Evolutionary conservation across 2,888 invertebrate genomes (phyloP).

Genomic region (Acronicta aceris): DNA sequence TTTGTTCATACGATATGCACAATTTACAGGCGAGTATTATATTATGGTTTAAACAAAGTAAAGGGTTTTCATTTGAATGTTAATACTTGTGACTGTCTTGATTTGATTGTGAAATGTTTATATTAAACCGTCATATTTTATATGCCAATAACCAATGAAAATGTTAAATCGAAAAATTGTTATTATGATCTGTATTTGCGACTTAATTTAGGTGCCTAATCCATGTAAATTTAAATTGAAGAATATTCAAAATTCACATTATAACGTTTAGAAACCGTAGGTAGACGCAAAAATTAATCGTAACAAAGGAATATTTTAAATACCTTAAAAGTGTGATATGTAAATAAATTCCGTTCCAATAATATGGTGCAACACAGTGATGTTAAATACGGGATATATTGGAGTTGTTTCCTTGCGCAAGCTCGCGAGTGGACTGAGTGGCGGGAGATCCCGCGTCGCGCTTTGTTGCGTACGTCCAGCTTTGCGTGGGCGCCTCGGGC

Average conservation of each 20-base stretch:
- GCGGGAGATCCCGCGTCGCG: conserved; percentile 65
- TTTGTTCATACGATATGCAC: too few species aligned
- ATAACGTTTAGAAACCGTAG: not conserved
- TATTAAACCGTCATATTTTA: too few species aligned
- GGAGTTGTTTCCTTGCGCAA: conserved; percentile 76
- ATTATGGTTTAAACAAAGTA: too few species aligned
- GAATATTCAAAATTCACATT: conserved; percentile 1
- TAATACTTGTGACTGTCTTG: too few species aligned
- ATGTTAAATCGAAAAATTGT: not conserved
- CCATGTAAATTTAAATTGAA: not conserved
- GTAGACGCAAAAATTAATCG: conserved; percentile 7
- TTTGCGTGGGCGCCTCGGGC: conserved; percentile 77
- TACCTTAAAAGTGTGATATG: conserved; percentile 62
- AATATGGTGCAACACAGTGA: conserved; percentile 44
- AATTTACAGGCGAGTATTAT: too few species aligned
- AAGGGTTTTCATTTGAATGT: too few species aligned
- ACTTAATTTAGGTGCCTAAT: not conserved
- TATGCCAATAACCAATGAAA: too few species aligned
- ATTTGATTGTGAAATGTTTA: too few species aligned
- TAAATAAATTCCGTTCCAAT: conserved; percentile 51
- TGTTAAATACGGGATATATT: conserved; percentile 41
- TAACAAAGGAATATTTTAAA: conserved; percentile 39
- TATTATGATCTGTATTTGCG: not conserved
- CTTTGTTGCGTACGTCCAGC: conserved; percentile 77
- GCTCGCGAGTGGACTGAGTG: conserved; percentile 81